These are phyloP conservation scores for Austrofundulus limnaeus DNA, from an alignment of 2,113 vertebrate species.

Conservation along the genomic window DNA sequence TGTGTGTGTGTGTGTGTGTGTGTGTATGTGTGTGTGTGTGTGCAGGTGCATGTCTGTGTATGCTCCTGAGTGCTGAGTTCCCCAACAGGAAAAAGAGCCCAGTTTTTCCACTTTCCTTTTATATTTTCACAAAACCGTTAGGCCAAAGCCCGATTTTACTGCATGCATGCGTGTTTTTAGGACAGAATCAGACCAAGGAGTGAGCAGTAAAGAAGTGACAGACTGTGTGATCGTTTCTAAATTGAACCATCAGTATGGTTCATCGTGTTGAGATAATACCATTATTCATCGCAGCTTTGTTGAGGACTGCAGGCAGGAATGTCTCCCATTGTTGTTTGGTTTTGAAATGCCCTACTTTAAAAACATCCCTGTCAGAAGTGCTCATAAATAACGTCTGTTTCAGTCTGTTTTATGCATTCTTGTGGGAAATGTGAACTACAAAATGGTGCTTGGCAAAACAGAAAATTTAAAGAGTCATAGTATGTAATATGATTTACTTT, in stretches of 20 bases:
- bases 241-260: slow-evolving; percentile 66
- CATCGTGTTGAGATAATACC: slow-evolving; percentile 59
- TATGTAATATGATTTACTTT: slow-evolving; percentile 6
- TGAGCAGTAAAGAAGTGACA: slow-evolving; percentile 47
- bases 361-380: slow-evolving; percentile 37
- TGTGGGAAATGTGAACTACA: slow-evolving; percentile 29
- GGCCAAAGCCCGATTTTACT: slow-evolving; percentile 34
- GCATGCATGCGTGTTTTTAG: slow-evolving; percentile 37
- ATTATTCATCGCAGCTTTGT: slow-evolving; percentile 57
- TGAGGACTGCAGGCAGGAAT: slow-evolving; percentile 42
- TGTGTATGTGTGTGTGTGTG: slow-evolving; percentile 35
- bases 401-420: slow-evolving; percentile 10
- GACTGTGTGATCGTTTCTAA: slow-evolving; percentile 65
- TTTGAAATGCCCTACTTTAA: slow-evolving; percentile 59
- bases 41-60: slow-evolving; percentile 16
- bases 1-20: slow-evolving; percentile 18
- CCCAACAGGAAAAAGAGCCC: slow-evolving; percentile 43
- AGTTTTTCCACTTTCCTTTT: slow-evolving; percentile 26
- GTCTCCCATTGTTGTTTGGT: slow-evolving; percentile 56
- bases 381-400: slow-evolving; percentile 20
- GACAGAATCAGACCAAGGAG: slow-evolving; percentile 44
- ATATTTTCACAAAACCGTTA: slow-evolving; percentile 13
- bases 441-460: slow-evolving; percentile 17
- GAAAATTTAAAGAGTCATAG: slow-evolving; percentile 17
- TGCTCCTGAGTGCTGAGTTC: slow-evolving; percentile 33